Evolutionary conservation across 2,888 invertebrate species (phyloP).

Genomic region (Oscheius onirici): DNA sequence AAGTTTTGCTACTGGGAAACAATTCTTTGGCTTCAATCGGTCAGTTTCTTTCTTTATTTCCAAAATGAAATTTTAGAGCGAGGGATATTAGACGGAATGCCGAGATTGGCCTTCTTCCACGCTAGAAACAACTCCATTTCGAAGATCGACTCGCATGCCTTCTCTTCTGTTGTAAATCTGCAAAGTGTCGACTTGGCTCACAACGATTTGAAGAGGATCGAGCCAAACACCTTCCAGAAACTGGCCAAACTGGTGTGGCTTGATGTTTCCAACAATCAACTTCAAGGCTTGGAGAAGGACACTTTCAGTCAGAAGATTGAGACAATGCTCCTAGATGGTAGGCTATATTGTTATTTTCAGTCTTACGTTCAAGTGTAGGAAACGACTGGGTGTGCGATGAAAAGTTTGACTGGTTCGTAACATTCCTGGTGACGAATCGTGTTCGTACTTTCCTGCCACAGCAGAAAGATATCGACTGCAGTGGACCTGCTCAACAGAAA

Average conservation of each 20-base stretch:
- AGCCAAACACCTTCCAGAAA: slow-evolving; percentile 74
- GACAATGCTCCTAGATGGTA: slow-evolving; percentile 66
- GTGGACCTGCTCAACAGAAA: slow-evolving; percentile 56
- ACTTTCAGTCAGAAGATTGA: slow-evolving; percentile 60
- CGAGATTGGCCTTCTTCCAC: slow-evolving; percentile 76
- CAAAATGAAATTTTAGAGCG: slow-evolving; percentile 50
- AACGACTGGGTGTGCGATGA: slow-evolving; percentile 67
- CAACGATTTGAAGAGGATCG: slow-evolving; percentile 84
- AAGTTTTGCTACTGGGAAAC: slow-evolving; percentile 81
- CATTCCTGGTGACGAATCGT: slow-evolving; percentile 50
- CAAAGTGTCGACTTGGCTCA: slow-evolving; percentile 61
- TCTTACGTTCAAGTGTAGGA: slow-evolving; percentile 37
- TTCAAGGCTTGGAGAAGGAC: slow-evolving; percentile 55
- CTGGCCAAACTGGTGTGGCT: slow-evolving; percentile 65
- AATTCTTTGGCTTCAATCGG: slow-evolving; percentile 82
- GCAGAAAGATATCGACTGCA: slow-evolving; percentile 67
- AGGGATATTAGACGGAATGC: slow-evolving; percentile 76
- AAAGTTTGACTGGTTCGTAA: slow-evolving; percentile 64
- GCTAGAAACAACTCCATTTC: slow-evolving; percentile 60
- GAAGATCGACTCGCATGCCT: slow-evolving; percentile 48
- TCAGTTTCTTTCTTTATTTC: slow-evolving; percentile 31
- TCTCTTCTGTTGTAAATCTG: slow-evolving; percentile 58
- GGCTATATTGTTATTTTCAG: background rate
- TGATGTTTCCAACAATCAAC: slow-evolving; percentile 64
- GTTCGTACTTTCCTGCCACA: slow-evolving; percentile 69